Percentiles rank a stretch among this genome's conserved stretches.
These are phyloP conservation scores for Hydrozoanthus gracilis DNA, from an alignment of 92 coral and sea anemone genomes.

Conservation along the genomic window DNA sequence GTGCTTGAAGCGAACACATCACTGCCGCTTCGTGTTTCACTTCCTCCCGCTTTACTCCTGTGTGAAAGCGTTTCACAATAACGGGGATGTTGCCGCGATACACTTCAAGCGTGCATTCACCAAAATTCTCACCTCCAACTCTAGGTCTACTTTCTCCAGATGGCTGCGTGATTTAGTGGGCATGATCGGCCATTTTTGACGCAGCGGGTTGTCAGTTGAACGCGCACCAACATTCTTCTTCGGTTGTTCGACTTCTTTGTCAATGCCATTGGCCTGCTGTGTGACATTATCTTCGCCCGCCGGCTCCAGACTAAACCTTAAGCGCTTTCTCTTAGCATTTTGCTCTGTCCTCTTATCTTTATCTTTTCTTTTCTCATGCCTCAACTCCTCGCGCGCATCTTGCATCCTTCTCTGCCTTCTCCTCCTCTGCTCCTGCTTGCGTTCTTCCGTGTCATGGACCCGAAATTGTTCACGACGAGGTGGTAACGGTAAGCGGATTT, in stretches of 20 bases:
- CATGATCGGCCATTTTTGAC: slow-evolving; percentile 13
- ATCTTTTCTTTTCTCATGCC: slow-evolving; percentile 14
- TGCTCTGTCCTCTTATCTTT: slow-evolving; percentile 21
- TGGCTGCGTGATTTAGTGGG: slow-evolving; percentile 23
- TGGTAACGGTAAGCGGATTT: background rate
- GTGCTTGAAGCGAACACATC: slow-evolving; percentile 20
- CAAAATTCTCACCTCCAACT: slow-evolving; percentile 49
- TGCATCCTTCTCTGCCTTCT: background rate
- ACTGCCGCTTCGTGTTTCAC: slow-evolving; percentile 27
- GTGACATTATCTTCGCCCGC: background rate
- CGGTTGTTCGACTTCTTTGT: background rate
- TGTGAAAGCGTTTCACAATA: slow-evolving; percentile 21
- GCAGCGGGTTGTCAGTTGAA: slow-evolving; percentile 16
- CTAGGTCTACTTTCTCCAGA: background rate
- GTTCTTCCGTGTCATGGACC: background rate
- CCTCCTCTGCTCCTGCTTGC: slow-evolving; percentile 8
- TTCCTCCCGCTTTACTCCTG: background rate
- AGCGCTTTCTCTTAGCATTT: slow-evolving; percentile 3
- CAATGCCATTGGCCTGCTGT: slow-evolving; percentile 9
- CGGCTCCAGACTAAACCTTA: slow-evolving; percentile 16
- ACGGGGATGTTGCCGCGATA: slow-evolving; percentile 56
- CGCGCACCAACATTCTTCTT: slow-evolving; percentile 11
- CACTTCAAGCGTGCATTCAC: background rate
- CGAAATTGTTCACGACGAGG: slow-evolving; percentile 17
- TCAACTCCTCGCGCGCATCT: slow-evolving; percentile 11